Evolutionary conservation across 2,113 vertebrate species (phyloP), one percentile per base, ranked within the genome.

Genomic region (Bos indicus): DNA sequence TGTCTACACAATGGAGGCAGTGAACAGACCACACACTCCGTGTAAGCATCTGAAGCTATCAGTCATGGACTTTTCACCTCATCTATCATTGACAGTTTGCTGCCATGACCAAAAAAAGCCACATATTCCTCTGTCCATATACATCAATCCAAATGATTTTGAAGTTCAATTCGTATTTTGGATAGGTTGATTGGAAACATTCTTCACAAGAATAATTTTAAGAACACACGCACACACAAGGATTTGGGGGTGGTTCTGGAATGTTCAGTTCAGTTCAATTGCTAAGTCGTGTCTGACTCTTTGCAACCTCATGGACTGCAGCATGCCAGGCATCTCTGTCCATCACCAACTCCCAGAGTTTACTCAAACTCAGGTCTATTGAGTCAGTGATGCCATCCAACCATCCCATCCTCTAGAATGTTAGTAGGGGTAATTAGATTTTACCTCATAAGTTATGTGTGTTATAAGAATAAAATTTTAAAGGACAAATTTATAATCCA

Each of bases 81-180:
- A 95, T 98, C n/a, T 4, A 78, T 98, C 97, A 98, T 46, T 96
- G 95, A 96, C 57, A 7, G 92, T 95, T 95, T 91, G n/a, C 85
- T 97, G 54, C 94, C 90, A n/a, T 92, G 91, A 88, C 89, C 95
- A 91, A 93, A 97, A 93, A 97, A 97, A 95, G 23, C 87, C 95
- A 98, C 88, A 57, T 96, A 93, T 94, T 94, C 80, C 82, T 98
- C 88, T 98, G 89, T 98, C 78, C 51, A 86, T 91, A 96, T 95
- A 95, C 10, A 98, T 98, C 94, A 97, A 96, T 83, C 91, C 6
- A 95, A 97, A 94, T 80, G 97, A 98, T 92, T 94, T 48, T 26
- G 59, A 1, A 43, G 3, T 89, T 91, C 92, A 97, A 93, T 91
- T 94, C 40, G 30, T 91, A 96, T 91, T 97, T 96, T 83, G 59